Evolutionary conservation across 2,113 vertebrate genomes (phyloP).

Genomic region (Hystrix cristata): DNA sequence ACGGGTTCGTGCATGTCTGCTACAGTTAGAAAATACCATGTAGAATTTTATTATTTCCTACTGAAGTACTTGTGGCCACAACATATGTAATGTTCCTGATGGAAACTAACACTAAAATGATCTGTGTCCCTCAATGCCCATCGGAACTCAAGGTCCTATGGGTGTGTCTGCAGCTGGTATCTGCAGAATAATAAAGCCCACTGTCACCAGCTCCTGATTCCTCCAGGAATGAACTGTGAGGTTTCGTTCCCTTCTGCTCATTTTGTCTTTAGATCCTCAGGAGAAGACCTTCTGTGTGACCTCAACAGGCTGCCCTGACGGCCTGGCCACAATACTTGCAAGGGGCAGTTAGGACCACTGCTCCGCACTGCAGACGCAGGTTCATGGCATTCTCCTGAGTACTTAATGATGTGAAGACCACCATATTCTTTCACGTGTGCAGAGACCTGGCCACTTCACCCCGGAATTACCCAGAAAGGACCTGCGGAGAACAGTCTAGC

Average conservation of each 20-base stretch:
- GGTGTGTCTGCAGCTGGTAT: background rate
- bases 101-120: background rate
- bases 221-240: background rate
- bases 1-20: fast-evolving
- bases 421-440: background rate
- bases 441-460: background rate
- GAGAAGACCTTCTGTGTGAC: background rate
- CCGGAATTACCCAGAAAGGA: background rate
- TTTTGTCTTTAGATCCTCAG: background rate
- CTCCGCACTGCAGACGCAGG: background rate
- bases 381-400: background rate
- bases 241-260: background rate
- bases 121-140: background rate
- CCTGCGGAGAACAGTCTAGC: background rate
- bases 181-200: background rate
- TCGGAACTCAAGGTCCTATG: background rate
- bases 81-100: background rate
- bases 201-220: background rate
- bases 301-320: background rate
- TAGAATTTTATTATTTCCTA: background rate
- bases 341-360: background rate
- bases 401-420: background rate
- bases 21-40: background rate
- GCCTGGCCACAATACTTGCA: background rate
- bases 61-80: background rate